Conservation (phyloP, 2,113 vertebrate genomes). For the Notarius quadriscutis region DNA sequence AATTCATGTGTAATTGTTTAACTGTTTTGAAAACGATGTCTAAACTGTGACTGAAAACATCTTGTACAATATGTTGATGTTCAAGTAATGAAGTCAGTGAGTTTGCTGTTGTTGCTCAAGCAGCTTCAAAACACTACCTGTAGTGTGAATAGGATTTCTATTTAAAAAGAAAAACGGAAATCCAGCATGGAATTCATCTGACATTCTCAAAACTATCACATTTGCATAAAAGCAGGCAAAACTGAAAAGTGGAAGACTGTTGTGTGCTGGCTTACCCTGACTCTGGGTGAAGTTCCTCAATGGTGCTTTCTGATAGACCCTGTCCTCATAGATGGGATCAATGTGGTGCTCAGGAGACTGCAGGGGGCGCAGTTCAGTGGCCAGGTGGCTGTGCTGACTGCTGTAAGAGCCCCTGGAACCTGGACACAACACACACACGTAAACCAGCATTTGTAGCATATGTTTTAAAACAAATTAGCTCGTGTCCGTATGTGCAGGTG, state of each 20-base stretch:
- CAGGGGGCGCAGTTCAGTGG: conserved; percentile 90
- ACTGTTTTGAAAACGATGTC: neutral
- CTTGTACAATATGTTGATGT: neutral
- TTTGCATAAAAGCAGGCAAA: neutral
- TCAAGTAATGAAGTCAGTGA: conserved; percentile 15
- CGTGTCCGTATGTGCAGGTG: neutral
- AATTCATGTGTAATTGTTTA: neutral
- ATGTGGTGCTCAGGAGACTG: conserved; percentile 98
- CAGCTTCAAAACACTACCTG: conserved; percentile 15
- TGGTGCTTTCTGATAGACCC: conserved; percentile 96
- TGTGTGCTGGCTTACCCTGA: conserved; percentile 73
- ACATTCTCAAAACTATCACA: neutral
- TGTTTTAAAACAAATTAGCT: neutral
- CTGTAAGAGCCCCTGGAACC: conserved; percentile 95
- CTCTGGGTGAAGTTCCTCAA: conserved; percentile 93
- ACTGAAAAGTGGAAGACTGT: neutral
- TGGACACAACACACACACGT: conserved; percentile 21
- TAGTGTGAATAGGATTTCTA: conserved; percentile 6
- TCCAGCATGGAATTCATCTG: neutral
- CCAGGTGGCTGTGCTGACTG: conserved; percentile 96
- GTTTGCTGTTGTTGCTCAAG: conserved; percentile 6
- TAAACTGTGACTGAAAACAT: neutral
- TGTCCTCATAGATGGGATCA: conserved; percentile 98
- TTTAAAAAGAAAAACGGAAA: neutral
- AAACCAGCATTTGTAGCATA: neutral